Conservation (phyloP, 2,888 invertebrate genomes). For the Gonocerus acuteangulatus region DNA sequence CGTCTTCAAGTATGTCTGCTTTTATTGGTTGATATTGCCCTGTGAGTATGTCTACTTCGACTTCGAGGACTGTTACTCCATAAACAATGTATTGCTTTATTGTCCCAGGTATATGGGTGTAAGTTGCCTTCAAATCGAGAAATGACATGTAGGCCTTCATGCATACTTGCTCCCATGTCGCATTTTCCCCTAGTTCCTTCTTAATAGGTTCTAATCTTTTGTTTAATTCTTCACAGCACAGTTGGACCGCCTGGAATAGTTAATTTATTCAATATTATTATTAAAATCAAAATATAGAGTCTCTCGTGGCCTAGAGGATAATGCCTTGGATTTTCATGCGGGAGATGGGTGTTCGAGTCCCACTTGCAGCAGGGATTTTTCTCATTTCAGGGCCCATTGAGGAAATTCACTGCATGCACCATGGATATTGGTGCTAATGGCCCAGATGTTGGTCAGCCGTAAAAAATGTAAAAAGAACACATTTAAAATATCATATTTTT, state of each 20-base stretch:
- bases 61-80: constrained; percentile 57
- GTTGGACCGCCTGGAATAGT: constrained; percentile 48
- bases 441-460: too few species aligned
- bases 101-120: constrained; percentile 22
- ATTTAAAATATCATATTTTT: too few species aligned
- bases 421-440: too few species aligned
- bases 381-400: too few species aligned
- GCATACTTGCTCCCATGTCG: constrained; percentile 41
- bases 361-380: too few species aligned
- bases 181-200: constrained; percentile 28
- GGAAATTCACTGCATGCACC: too few species aligned
- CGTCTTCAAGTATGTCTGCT: constrained; percentile 65
- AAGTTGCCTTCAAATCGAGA: neutral
- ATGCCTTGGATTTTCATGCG: too few species aligned
- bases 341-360: too few species aligned
- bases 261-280: too few species aligned
- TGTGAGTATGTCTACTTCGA: constrained; percentile 70
- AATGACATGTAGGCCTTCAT: neutral
- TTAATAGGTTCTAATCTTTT: constrained; percentile 47
- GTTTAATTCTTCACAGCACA: constrained; percentile 56
- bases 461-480: too few species aligned
- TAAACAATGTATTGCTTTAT: constrained; percentile 56
- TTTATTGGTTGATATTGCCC: constrained; percentile 57
- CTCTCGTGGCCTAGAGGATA: too few species aligned
- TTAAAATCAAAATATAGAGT: too few species aligned